Evolutionary conservation across 1,140 invertebrate species (phyloP).

Genomic region (Ips typographus): DNA sequence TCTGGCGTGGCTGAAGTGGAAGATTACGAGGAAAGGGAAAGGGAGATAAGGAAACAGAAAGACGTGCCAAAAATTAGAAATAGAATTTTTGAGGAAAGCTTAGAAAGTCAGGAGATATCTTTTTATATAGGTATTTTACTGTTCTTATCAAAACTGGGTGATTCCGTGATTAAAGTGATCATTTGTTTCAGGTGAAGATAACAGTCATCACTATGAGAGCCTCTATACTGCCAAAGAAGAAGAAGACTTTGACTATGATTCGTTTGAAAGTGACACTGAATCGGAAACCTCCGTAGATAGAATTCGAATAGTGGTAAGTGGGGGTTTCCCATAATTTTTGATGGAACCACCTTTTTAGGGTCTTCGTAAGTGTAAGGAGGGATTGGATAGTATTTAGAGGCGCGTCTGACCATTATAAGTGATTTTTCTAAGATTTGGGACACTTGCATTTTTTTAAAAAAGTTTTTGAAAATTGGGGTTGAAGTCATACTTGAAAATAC

Average conservation of each 20-base stretch:
- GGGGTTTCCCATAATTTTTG: no score
- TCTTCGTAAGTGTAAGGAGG: no score
- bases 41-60: slow-evolving; percentile 34
- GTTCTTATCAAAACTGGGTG: background rate
- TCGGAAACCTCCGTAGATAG: slow-evolving; percentile 46
- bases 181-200: slow-evolving; percentile 22
- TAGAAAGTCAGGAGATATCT: slow-evolving; percentile 44
- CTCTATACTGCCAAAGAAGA: slow-evolving; percentile 31
- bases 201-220: slow-evolving; percentile 29
- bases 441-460: background rate
- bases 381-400: no score
- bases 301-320: slow-evolving; percentile 20
- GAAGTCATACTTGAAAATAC: no score
- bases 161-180: background rate
- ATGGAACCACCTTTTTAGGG: no score
- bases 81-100: slow-evolving; percentile 44
- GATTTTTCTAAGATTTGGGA: no score
- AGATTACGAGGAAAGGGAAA: slow-evolving; percentile 27
- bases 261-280: slow-evolving; percentile 64
- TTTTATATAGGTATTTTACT: slow-evolving; percentile 43
- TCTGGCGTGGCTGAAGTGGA: slow-evolving; percentile 20
- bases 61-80: slow-evolving; percentile 43
- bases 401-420: no score
- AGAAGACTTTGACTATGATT: slow-evolving; percentile 60
- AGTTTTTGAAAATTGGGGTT: no score